phyloP scores from a whole-genome alignment of 2,797 vertebrate genomes.

The Spinus olivaceus region DNA sequence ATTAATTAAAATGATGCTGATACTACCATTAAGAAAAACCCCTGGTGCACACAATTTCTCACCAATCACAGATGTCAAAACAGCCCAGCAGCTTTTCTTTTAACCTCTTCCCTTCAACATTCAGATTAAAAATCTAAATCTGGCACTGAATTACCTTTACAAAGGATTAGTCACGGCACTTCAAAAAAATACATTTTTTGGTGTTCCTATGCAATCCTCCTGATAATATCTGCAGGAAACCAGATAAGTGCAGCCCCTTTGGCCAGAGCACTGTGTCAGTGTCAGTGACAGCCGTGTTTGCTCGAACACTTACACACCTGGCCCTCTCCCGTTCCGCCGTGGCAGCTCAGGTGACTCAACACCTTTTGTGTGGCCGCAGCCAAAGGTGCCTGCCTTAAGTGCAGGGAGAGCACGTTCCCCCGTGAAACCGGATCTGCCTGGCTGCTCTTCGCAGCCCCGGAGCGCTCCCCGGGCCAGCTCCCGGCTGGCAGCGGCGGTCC shows the following conservation, averaged over 20 bases:
- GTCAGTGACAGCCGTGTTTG: neutral
- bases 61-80: neutral
- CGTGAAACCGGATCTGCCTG: slow-evolving; percentile 19
- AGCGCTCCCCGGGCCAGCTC: neutral
- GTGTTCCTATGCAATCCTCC: neutral
- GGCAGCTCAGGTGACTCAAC: slow-evolving; percentile 48
- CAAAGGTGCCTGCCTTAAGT: neutral
- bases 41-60: neutral
- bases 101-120: neutral
- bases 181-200: neutral
- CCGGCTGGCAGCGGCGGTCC: neutral
- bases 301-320: slow-evolving; percentile 67
- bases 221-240: neutral
- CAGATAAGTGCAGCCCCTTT: neutral
- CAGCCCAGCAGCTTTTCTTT: neutral
- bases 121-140: neutral
- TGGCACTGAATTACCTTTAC: neutral
- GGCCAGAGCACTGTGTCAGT: neutral
- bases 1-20: neutral
- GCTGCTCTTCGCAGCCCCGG: neutral
- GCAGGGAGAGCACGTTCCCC: slow-evolving; percentile 8
- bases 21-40: neutral
- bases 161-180: neutral
- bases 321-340: neutral
- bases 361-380: slow-evolving; percentile 38